Evolutionary conservation across 2,113 vertebrate genomes (phyloP), one percentile per base, ranked within the genome.

Genomic region (Thermophis baileyi): DNA sequence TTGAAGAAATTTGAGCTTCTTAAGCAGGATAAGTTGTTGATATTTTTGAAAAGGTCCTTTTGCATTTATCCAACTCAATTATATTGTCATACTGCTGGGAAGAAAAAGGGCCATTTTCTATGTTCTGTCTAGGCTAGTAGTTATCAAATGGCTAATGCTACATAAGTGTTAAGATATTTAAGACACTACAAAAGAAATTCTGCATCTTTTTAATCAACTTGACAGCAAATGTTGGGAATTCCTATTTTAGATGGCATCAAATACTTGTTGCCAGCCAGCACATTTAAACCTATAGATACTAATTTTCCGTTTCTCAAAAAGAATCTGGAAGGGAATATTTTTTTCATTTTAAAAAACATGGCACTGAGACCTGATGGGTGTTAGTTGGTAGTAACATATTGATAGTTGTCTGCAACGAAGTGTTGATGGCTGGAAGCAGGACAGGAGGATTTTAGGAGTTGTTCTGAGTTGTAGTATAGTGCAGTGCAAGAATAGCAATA

Each of bases 271-370:
- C n/a, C 88, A 40, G 27, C 9, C 53, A 81, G 35, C 74, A 44
- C 12, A 60, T 25, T 63, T 60, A n/a, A 4, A 49, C 60, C 25
- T 93, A 63, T 30, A 95, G 35, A 40, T 90, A 90, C 87, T 51
- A 91, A 94, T 5, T 85, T 94, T 92, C 53, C 54, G 11, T 93
- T 94, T 91, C 35, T 91, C 93, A 93, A 25, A 40, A 53, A 35
- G 4, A 6, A 24, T 18, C 22, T 7, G 49, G 6, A 85, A 91
- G 49, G 20, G 25, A 16, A 81, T n/a, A 63, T 12, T 35, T 35
- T 57, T 57, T 57, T 57, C 55, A 57, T 57, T 57, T 57, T 57
- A 10, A 57, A 55, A 57, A 81, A 35, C 4, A 69, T n/a, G 63
- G 1, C 35, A 40, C 35, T 3, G 6, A 81, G 35, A 22, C 7